A percentile compares a stretch with the other conserved stretches of the same genome.
Conservation (phyloP, 2,888 invertebrate species). For the Drosophila suboccidentalis region DNA sequence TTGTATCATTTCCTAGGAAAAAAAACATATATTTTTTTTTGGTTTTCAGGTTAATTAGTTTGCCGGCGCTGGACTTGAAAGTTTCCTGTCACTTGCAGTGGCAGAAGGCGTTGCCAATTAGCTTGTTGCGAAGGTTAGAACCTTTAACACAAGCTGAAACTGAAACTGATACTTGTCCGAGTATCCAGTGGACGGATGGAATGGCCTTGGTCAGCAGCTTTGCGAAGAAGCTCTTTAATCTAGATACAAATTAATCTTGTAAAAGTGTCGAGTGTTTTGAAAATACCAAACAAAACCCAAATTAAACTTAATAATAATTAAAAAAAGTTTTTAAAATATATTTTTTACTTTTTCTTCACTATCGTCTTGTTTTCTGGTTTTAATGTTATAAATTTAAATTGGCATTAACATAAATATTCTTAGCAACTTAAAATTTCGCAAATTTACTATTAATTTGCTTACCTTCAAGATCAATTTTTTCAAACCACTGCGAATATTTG, state of each 20-base stretch:
- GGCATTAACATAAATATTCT: too few species aligned
- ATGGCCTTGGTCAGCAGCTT: conserved; percentile 51
- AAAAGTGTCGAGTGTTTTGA: conserved; percentile 15
- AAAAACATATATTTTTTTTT: conserved; percentile 45
- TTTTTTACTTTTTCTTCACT: too few species aligned
- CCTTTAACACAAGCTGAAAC: conserved; percentile 8
- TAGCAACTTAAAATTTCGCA: too few species aligned
- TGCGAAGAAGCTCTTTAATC: conserved; percentile 13
- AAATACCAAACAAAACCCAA: neutral
- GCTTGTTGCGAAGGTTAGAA: conserved; percentile 47
- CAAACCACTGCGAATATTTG: too few species aligned
- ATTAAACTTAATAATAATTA: too few species aligned
- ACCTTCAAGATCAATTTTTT: too few species aligned
- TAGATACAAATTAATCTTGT: conserved; percentile 45
- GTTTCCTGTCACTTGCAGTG: conserved; percentile 78
- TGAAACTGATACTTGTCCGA: conserved; percentile 20
- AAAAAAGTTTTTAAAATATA: too few species aligned
- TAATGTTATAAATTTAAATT: too few species aligned
- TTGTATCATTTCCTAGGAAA: conserved; percentile 79
- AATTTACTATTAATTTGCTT: too few species aligned
- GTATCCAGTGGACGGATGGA: conserved; percentile 1
- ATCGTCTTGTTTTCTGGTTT: too few species aligned
- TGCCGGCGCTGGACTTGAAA: conserved; percentile 65
- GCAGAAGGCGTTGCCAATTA: conserved; percentile 78
- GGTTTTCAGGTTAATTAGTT: conserved; percentile 77